Conservation (phyloP, 2,113 vertebrate species). For the Takifugu bimaculatus region DNA sequence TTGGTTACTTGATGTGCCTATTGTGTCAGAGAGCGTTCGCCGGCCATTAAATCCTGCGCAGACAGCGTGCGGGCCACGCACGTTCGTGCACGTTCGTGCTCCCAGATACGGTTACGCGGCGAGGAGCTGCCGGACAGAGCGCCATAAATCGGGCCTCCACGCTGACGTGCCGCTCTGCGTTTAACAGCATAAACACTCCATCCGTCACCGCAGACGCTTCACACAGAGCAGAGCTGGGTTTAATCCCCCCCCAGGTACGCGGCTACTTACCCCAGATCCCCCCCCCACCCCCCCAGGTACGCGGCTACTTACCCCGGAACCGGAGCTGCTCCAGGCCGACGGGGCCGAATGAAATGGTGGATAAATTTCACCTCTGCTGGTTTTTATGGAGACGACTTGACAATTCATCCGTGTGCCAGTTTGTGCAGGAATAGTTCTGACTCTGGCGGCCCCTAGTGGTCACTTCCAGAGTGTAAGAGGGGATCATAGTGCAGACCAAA, state of each 20-base stretch:
- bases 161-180: slow-evolving; percentile 59
- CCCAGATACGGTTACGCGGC: slow-evolving; percentile 55
- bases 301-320: slow-evolving; percentile 14
- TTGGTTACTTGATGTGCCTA: slow-evolving; percentile 10
- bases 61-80: slow-evolving; percentile 14
- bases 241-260: slow-evolving; percentile 46
- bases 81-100: slow-evolving; percentile 13
- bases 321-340: neutral
- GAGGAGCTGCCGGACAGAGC: slow-evolving; percentile 28
- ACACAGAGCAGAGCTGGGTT: slow-evolving; percentile 28
- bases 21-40: slow-evolving; percentile 9
- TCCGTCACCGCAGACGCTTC: slow-evolving; percentile 55
- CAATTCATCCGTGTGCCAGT: neutral
- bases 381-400: neutral
- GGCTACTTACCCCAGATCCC: slow-evolving; percentile 16
- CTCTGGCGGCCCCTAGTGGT: slow-evolving; percentile 17
- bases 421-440: neutral
- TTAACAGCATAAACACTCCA: slow-evolving; percentile 51
- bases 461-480: neutral
- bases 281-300: neutral
- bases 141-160: slow-evolving; percentile 59
- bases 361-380: neutral
- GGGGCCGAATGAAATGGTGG: too few relatives aligned
- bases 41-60: slow-evolving; percentile 21
- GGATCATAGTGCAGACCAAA: too few relatives aligned